Evolutionary conservation across 2,888 invertebrate genomes (phyloP).

Genomic region (Carterocephalus palaemon): DNA sequence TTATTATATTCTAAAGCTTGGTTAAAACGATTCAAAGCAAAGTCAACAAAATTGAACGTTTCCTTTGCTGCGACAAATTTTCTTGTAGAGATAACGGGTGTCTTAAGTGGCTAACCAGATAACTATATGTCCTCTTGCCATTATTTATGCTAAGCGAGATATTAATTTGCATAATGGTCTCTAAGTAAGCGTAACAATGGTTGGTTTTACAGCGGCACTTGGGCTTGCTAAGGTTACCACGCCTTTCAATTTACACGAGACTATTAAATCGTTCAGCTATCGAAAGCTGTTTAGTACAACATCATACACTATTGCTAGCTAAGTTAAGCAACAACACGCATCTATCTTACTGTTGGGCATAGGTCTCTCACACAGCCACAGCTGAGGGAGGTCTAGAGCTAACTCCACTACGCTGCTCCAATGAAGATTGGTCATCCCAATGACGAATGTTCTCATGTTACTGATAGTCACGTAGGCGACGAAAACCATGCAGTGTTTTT

Average conservation of each 20-base stretch:
- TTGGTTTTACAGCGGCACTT: constrained; percentile 38
- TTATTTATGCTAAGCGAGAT: constrained; percentile 22
- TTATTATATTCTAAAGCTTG: background rate
- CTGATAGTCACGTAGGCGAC: no score
- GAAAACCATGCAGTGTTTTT: no score
- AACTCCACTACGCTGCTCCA: no score
- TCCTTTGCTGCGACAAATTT: constrained; percentile 22
- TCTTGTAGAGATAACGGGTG: constrained; percentile 19
- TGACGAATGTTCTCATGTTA: no score
- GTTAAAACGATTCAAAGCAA: constrained; percentile 7
- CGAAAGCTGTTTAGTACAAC: no score
- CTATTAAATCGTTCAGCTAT: no score
- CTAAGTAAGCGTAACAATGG: constrained; percentile 56
- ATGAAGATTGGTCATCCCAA: no score
- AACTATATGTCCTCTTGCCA: constrained; percentile 25
- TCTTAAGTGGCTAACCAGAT: constrained; percentile 25
- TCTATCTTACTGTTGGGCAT: no score
- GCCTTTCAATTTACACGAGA: background rate
- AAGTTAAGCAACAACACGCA: no score
- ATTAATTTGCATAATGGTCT: constrained; percentile 62
- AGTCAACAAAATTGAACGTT: constrained; percentile 8
- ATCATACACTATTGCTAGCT: no score
- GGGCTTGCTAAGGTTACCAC: constrained; percentile 35
- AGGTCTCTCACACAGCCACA: no score
- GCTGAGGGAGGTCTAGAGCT: no score